Base-by-base conservation (phyloP, 2,113 vertebrate genomes). In the Plectropomus leopardus region DNA sequence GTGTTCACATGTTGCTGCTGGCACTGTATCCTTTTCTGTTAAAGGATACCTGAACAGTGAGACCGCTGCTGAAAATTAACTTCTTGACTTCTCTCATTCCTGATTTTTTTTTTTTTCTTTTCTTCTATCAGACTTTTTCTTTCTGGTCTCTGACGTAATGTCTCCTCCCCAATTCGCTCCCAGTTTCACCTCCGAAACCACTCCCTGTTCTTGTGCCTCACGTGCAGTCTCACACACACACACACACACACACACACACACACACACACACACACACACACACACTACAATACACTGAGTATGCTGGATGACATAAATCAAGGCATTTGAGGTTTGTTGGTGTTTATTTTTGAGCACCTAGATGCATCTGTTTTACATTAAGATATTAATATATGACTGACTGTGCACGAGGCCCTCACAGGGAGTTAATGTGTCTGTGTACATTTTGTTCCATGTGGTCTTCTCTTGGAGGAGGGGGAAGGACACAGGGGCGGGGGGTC, bases 311-410 rank as follows among this genome's bases (percentile, higher is more conserved):
- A 54, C 77, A 44, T 72, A 50, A 82, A 76, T 76, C 24, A 72
- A 59, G 57, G 63, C 42, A n/a, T 72, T 72, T 75, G 72, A 72
- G 83, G 73, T 81, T 86, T 81, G 54, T 64, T 77, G 48, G 42
- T 68, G 70, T 87, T 86, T 90, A 54, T 76, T 76, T 80, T 68
- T 16, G 60, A 78, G 75, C 69, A 54, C 76, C 80, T 78, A 36
- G 59, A 65, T 64, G 83, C 92, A 94, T 93, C 89, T 93, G 94
- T 72, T 91, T 86, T 24, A 82, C 86, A 88, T 93, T 74, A 57
- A 66, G 36, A 48, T 68, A 80, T 73, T 76, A 61, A 58, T 80
- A 45, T 30, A 63, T 7, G 44, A 47, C 7, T 73, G 68, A 53
- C n/a, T 30, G 71, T 50, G 55, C 59, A 53, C 0, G 32, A 28